Conservation (phyloP, 2,888 invertebrate species). For the Molanna angustata region DNA sequence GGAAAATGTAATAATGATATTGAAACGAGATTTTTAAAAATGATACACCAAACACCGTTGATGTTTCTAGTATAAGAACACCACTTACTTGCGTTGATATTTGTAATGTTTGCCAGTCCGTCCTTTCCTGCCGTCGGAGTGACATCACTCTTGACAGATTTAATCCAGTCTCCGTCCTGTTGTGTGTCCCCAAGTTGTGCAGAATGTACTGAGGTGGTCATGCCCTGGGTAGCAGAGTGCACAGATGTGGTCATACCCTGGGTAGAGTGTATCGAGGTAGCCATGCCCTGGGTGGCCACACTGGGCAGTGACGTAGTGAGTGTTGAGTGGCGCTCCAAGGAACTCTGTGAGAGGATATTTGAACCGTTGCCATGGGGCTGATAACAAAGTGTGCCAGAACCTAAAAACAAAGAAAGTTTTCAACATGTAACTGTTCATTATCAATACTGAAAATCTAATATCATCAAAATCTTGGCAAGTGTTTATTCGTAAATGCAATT, state of each 20-base stretch:
- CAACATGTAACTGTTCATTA: too few relatives aligned
- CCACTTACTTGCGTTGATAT: slow-evolving; percentile 31
- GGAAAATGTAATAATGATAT: too few relatives aligned
- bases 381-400: slow-evolving; percentile 33
- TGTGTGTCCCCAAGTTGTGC: background rate
- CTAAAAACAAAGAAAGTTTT: slow-evolving; percentile 25
- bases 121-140: slow-evolving; percentile 16
- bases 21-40: too few relatives aligned
- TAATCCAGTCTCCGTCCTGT: slow-evolving; percentile 4
- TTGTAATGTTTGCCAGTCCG: slow-evolving; percentile 25
- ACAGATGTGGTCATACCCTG: background rate
- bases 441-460: too few relatives aligned
- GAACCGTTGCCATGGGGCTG: slow-evolving; percentile 31
- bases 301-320: slow-evolving; percentile 23
- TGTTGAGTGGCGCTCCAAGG: slow-evolving; percentile 27
- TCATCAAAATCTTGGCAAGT: too few relatives aligned
- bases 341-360: slow-evolving; percentile 27
- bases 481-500: too few relatives aligned
- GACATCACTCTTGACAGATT: background rate
- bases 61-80: too few relatives aligned
- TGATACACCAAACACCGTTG: too few relatives aligned
- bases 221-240: background rate
- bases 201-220: too few relatives aligned
- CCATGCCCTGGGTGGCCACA: background rate
- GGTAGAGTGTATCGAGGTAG: too few relatives aligned